These are phyloP conservation scores for Halcyon smyrnensis DNA, from an alignment of 2,797 vertebrate genomes.

Conservation along the genomic window DNA sequence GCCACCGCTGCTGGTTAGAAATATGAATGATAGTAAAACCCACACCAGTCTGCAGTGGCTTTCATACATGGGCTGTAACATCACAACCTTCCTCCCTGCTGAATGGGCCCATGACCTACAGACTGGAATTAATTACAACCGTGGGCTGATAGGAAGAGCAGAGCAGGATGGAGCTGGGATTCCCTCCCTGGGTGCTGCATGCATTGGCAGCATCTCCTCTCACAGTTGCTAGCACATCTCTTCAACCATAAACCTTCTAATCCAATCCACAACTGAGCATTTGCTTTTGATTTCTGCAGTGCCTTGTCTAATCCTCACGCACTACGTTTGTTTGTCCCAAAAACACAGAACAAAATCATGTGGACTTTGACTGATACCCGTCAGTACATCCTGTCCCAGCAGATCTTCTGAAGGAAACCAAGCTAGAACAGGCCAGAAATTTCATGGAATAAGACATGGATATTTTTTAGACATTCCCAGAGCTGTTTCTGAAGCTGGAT, in stretches of 20 bases:
- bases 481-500: neutral
- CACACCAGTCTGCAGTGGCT: neutral
- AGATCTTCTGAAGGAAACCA: neutral
- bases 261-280: accelerated
- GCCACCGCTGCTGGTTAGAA: neutral
- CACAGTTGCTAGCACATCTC: neutral
- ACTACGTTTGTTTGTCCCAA: neutral
- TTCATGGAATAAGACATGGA: neutral
- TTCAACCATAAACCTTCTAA: neutral
- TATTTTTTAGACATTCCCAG: neutral
- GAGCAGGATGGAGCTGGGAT: neutral
- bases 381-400: neutral
- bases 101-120: too few species aligned
- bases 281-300: neutral
- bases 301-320: neutral
- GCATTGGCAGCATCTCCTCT: neutral
- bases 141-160: neutral
- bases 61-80: neutral
- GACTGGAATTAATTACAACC: neutral
- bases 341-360: neutral
- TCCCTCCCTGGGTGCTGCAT: accelerated
- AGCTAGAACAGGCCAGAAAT: neutral
- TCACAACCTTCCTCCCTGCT: accelerated
- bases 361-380: accelerated
- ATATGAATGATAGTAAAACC: neutral